Evolutionary conservation across 2,888 invertebrate species (phyloP), one percentile per base, ranked within the genome.

Genomic region (Bellardia bayeri): DNA sequence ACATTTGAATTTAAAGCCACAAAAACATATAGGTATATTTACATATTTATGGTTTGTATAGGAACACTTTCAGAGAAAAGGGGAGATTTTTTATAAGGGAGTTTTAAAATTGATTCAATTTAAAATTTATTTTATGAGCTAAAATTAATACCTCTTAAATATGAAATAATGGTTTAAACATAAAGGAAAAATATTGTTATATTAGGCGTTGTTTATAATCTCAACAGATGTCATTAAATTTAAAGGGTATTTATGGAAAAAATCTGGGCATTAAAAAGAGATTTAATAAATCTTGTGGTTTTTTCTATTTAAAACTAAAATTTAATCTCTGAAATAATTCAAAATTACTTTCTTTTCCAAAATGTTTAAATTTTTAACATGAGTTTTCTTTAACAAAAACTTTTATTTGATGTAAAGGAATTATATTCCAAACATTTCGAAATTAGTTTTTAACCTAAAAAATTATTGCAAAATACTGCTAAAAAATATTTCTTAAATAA

Each of bases 1-100:
- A 51, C 54, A 80, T 80, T 85, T 64, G n/a, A 64, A 58, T 49
- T 58, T 58, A 66, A 64, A 74, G 23, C 78, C 71, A 56, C 74
- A 72, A 79, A 72, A 78, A 37, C 3, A 54, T 23, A 30, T 13
- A 72, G 54, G 63, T 78, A 72, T 75, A 56, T 68, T 75, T 74
- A n/a, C n/a, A n/a, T n/a, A 56, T 51, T 45, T 11, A 11, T 45
- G 13, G 61, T 61, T 40, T 40, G 14, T 23, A 23, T 23, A 23
- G 0, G 23, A 23, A 23, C 23, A 23, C 23, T 23, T 23, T 23
- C 23, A 23, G 13, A 54, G n/a, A n/a, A 11, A 45, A 4, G 5
- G 37, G 37, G 45, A 45, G 13, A 45, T 9, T 9, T 45, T 45
- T 23, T 11, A 37, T 64, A 51, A 11, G 40, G 4, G 13, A 33